These are phyloP conservation scores for Mycetomoellerius zeteki DNA, from an alignment of 1,140 invertebrate genomes.

Conservation along the genomic window DNA sequence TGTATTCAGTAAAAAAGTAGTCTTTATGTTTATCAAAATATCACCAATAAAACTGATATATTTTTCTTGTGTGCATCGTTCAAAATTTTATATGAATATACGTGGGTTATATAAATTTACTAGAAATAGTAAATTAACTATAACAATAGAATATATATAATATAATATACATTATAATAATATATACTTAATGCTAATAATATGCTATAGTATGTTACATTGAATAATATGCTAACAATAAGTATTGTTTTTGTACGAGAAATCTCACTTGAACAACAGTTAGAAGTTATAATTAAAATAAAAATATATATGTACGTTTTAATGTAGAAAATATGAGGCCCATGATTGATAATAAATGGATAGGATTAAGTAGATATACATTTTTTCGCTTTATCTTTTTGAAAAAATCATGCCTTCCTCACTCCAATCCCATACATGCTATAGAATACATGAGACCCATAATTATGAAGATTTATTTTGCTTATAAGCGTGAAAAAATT, in stretches of 20 bases:
- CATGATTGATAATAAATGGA: not conserved
- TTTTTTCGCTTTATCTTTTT: not conserved
- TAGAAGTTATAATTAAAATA: conserved; percentile 10
- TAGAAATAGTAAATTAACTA: not conserved
- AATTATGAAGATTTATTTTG: not conserved
- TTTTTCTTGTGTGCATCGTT: not conserved
- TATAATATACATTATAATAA: not conserved
- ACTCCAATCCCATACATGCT: conserved; percentile 24
- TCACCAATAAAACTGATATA: not conserved
- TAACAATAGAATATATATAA: not conserved
- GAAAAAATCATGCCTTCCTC: not conserved
- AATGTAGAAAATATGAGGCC: not conserved
- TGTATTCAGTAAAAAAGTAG: not conserved
- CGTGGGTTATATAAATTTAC: not conserved
- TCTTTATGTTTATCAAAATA: not conserved
- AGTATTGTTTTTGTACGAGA: not conserved
- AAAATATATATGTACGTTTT: not conserved
- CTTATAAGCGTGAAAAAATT: not conserved
- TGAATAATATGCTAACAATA: not conserved
- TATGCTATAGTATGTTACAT: too few relatives aligned
- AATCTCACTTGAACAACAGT: not conserved
- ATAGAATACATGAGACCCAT: not conserved
- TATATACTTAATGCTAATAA: not conserved
- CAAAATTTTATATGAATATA: not conserved
- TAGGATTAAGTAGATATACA: not conserved